Base-by-base conservation (phyloP, 2,797 vertebrate genomes). In the Centropyge bicolor region DNA sequence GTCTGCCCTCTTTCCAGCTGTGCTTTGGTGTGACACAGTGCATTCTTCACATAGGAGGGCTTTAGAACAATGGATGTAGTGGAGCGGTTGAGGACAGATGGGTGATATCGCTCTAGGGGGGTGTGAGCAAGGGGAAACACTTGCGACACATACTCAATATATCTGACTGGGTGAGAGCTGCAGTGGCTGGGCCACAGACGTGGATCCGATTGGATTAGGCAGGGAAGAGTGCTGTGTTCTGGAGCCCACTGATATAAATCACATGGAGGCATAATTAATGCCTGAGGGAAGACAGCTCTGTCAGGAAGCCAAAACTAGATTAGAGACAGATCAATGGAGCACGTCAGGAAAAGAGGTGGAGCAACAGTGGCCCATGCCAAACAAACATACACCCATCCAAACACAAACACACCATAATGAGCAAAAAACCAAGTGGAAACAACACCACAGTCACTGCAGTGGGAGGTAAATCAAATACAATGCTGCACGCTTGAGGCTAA, bases 181-280 rank as follows among this genome's bases (percentile, higher is more conserved):
- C 87, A 80, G 85, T 24, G 78, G 78, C 75, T 70, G 88, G 89
- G 81, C 81, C 77, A 87, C 52, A 89, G 90, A 88, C 61, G 78
- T 88, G 68, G 87, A 92, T 93, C 82, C 78, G 82, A 93, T 94
- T 88, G 92, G 93, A 94, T 94, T 90, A 94, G 85, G 74, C 76
- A 76, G 83, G 65, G 85, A 56, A 83, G 82, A 91, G 90, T 66
- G 83, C 81, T 72, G 86, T 81, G 61, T 80, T 78, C 71, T 79
- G 88, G 66, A 84, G 67, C 56, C 61, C 80, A 55, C 84, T 86
- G 87, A 93, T 91, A 91, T 72, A 94, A 92, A 93, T 94, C 94
- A 91, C 86, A 92, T 72, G 77, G 80, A 84, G 74, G 88, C 87
- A 88, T 95, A 95, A 96, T 96, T 95, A 96, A 95, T 94, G 95